These are phyloP conservation scores for Amphipoea oculea DNA, from an alignment of 2,888 invertebrate species.

Conservation along the genomic window DNA sequence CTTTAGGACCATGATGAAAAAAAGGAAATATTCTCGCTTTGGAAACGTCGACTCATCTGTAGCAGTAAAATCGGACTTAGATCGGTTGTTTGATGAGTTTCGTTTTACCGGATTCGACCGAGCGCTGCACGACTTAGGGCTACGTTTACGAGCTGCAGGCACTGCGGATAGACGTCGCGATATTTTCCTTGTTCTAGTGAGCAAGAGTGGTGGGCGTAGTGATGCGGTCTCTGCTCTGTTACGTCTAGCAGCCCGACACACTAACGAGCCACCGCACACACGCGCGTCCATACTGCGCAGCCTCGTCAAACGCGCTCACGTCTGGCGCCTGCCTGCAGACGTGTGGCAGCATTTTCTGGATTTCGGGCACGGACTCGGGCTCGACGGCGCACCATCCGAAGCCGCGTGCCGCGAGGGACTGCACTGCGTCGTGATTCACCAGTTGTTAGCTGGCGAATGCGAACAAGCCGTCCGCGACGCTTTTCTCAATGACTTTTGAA, in stretches of 20 bases:
- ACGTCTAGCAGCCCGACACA: constrained; percentile 71
- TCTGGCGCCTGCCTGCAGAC: constrained; percentile 77
- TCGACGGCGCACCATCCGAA: constrained; percentile 75
- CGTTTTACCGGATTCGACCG: constrained; percentile 77
- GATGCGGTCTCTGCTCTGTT: constrained; percentile 74
- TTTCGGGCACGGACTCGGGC: constrained; percentile 77
- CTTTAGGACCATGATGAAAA: neutral
- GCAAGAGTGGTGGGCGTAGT: constrained; percentile 78
- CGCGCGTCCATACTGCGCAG: constrained; percentile 81
- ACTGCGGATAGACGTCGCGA: constrained; percentile 76
- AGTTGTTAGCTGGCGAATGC: constrained; percentile 68
- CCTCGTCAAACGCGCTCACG: constrained; percentile 77
- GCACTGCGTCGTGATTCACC: constrained; percentile 78
- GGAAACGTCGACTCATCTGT: neutral
- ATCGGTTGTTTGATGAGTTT: constrained; percentile 78
- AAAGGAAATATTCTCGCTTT: constrained; percentile 10
- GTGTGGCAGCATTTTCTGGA: constrained; percentile 75
- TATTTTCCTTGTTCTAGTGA: constrained; percentile 82
- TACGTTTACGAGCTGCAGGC: constrained; percentile 72
- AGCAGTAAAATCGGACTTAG: constrained; percentile 69
- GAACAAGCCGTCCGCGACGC: constrained; percentile 64
- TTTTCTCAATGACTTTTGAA: constrained; percentile 74
- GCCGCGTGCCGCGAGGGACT: constrained; percentile 78
- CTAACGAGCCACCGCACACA: constrained; percentile 78
- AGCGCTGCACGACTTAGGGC: constrained; percentile 75